Evolutionary conservation across 2,888 invertebrate genomes (phyloP), one percentile per base, ranked within the genome.

Genomic region (Scaptomyza polygonia): DNA sequence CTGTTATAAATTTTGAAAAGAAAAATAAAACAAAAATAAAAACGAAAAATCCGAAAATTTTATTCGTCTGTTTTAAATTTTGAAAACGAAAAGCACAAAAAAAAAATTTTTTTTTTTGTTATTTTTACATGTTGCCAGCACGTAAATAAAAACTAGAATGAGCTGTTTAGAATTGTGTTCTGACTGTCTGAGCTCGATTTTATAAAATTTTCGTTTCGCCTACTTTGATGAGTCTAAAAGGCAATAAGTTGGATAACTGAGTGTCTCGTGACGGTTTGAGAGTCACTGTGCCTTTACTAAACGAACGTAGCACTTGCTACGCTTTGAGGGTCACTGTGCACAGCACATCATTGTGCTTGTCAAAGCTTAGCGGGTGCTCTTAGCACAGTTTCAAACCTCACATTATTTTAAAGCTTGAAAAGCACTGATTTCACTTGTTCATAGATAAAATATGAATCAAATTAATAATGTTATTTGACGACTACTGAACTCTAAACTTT

Each of bases 321-420:
- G 36, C 3, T 36, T 36, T 14, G 7, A 36, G 36, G 0, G 36
- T 3, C 2, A 36, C 14, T 36, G 36, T 14, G 36, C 14, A 7
- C n/a, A 36, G 12, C 16, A 2, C 7, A 14, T 14, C 36, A 8
- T 8, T 36, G n/a, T 48, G 32, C 6, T 9, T 4, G n/a, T 48
- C 39, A 29, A 56, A 29, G n/a, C 18, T 29, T 5, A 11, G n/a
- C 42, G 4, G 2, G 0, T 18, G 11, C 11, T 1, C 27, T 45
- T 32, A 62, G 47, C 63, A 18, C 5, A 40, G 48, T 25, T 47
- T 18, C 11, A 12, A 62, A 49, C 61, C 63, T 3, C 7, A 18
- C n/a, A 9, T 3, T 7, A n/a, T 1, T 5, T 3, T 7, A 11
- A 9, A 0, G 27, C 40, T 45, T 45, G 21, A 12, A 5, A 14